Percentiles rank a stretch among this genome's conserved stretches.
Conservation (phyloP, 2,888 invertebrate genomes). For the Pimpla rufipes region DNA sequence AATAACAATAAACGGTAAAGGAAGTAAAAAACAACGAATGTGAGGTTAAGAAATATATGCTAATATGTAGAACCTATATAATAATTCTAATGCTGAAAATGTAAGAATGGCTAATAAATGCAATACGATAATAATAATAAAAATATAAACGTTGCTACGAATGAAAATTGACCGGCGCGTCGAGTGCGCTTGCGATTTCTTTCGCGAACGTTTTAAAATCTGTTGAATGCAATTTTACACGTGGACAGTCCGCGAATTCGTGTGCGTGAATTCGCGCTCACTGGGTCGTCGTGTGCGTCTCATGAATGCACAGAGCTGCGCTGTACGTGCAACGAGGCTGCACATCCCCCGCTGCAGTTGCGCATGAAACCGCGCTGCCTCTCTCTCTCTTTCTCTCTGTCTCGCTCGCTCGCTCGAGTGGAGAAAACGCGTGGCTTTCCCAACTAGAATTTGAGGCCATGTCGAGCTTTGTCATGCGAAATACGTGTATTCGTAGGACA, state of each 20-base stretch:
- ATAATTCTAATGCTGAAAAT: too few relatives aligned
- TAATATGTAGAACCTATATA: too few relatives aligned
- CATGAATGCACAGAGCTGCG: not conserved
- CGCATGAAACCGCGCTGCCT: not conserved
- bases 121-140: too few relatives aligned
- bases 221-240: constrained; percentile 19
- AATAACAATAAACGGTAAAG: too few relatives aligned
- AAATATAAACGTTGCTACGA: not conserved
- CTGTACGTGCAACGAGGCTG: not conserved
- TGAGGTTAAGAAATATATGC: too few relatives aligned
- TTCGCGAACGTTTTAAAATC: constrained; percentile 8
- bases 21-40: too few relatives aligned
- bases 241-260: not conserved
- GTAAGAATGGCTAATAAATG: too few relatives aligned
- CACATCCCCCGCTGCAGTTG: not conserved
- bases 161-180: constrained; percentile 6
- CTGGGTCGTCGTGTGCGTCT: not conserved
- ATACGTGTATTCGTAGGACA: constrained; percentile 14
- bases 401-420: not conserved
- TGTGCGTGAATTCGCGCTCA: not conserved
- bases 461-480: constrained; percentile 22
- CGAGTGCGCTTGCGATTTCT: not conserved
- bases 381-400: not conserved
- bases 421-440: constrained; percentile 9
- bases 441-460: constrained; percentile 26